Evolutionary conservation across 2,888 invertebrate species (phyloP).

Genomic region (Caenorhabditis plicata): DNA sequence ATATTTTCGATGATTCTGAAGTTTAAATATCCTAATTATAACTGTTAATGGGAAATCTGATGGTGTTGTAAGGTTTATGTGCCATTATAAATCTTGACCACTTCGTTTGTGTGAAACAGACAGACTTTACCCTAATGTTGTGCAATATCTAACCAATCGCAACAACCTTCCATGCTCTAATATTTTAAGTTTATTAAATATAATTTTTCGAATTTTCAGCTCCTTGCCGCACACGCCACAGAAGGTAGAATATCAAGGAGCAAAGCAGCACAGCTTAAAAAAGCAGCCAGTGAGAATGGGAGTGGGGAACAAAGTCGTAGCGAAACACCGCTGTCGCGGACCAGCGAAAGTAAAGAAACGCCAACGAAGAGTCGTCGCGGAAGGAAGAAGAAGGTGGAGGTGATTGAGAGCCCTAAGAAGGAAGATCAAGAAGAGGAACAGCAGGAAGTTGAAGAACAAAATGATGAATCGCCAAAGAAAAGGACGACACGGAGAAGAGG

Average conservation of each 20-base stretch:
- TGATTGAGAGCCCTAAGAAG: not conserved
- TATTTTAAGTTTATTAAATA: no score
- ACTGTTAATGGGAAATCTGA: no score
- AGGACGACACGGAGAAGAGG: not conserved
- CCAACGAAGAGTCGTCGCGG: not conserved
- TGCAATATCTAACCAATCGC: no score
- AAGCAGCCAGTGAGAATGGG: not conserved
- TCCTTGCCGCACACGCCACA: not conserved
- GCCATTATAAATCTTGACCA: no score
- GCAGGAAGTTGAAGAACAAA: not conserved
- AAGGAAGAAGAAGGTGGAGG: not conserved
- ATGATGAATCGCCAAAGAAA: not conserved
- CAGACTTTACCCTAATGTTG: no score
- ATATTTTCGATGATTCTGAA: no score
- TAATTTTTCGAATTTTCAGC: no score
- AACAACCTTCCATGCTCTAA: no score
- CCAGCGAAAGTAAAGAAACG: not conserved
- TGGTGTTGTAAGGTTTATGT: no score
- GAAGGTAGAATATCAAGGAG: slow-evolving; percentile 4
- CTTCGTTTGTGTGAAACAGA: no score
- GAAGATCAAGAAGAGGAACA: not conserved
- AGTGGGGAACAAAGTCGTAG: not conserved
- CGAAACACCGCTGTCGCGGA: not conserved
- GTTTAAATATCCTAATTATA: no score
- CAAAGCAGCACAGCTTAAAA: slow-evolving; percentile 1